These are phyloP conservation scores for Catocala sponsa DNA, from an alignment of 2,888 invertebrate genomes.

Conservation along the genomic window DNA sequence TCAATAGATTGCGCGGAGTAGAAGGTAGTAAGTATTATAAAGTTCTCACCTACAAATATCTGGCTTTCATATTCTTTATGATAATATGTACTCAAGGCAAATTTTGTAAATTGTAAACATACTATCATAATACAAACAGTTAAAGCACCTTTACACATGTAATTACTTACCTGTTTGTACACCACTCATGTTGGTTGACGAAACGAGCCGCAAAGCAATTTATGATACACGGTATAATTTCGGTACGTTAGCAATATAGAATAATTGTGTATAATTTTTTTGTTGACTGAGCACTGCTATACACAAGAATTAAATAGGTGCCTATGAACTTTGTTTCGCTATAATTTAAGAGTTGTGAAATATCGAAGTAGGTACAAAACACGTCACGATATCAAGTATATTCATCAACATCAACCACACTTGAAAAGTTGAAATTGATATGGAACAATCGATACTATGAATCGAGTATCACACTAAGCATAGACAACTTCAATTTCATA, in stretches of 20 bases:
- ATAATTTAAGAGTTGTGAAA: conserved; percentile 11
- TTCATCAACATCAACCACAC: background rate
- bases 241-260: conserved; percentile 19
- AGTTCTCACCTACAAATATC: too few relatives aligned
- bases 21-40: too few relatives aligned
- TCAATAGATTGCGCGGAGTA: too few relatives aligned
- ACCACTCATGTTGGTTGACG: conserved; percentile 71
- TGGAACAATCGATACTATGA: too few relatives aligned
- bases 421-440: too few relatives aligned
- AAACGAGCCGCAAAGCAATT: conserved; percentile 29
- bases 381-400: conserved; percentile 36
- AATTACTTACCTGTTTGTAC: conserved; percentile 75
- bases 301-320: conserved; percentile 40
- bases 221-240: conserved; percentile 18
- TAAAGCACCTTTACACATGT: too few relatives aligned
- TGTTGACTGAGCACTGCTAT: conserved; percentile 5
- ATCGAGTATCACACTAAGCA: too few relatives aligned
- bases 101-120: too few relatives aligned
- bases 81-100: too few relatives aligned
- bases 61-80: too few relatives aligned
- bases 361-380: conserved; percentile 38
- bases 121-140: too few relatives aligned
- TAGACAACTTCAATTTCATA: too few relatives aligned
- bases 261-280: conserved; percentile 12
- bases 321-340: conserved; percentile 16